A percentile compares a stretch with the other conserved stretches of the same genome.
These are phyloP conservation scores for Lampris incognitus DNA, from an alignment of 2,113 vertebrate genomes.

Conservation along the genomic window DNA sequence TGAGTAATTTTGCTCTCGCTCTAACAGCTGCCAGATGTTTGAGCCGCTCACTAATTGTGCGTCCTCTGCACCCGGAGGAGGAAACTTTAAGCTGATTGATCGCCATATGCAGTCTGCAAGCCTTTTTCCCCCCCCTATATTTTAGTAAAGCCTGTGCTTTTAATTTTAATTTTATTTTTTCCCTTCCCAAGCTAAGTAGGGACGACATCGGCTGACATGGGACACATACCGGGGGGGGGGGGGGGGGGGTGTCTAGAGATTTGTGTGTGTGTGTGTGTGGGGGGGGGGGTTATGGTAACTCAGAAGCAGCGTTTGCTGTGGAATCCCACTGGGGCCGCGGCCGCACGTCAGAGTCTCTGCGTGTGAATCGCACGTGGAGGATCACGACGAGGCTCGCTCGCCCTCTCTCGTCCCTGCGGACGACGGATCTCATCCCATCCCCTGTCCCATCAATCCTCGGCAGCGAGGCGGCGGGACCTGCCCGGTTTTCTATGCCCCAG, in stretches of 20 bases:
- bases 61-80: slow-evolving; percentile 28
- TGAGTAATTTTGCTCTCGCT: slow-evolving; percentile 32
- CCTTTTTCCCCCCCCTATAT: too few species aligned
- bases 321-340: slow-evolving; percentile 16
- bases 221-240: neutral
- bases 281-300: neutral
- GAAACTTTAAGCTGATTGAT: neutral
- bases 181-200: too few species aligned
- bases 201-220: too few species aligned
- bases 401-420: neutral
- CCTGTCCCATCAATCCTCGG: slow-evolving; percentile 5
- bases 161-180: too few species aligned
- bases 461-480: slow-evolving; percentile 5
- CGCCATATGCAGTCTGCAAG: neutral
- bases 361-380: slow-evolving; percentile 10
- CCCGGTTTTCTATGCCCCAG: slow-evolving; percentile 11
- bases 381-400: neutral
- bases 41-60: slow-evolving; percentile 33
- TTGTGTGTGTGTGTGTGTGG: slow-evolving; percentile 36
- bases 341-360: neutral
- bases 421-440: neutral
- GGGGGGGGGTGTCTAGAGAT: slow-evolving; percentile 20
- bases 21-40: slow-evolving; percentile 47
- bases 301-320: neutral
- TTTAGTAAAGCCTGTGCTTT: too few species aligned